Percentiles rank a stretch among this genome's conserved stretches.
phyloP scores from a whole-genome alignment of 2,888 invertebrate species.

The Pseudococcus longispinus region DNA sequence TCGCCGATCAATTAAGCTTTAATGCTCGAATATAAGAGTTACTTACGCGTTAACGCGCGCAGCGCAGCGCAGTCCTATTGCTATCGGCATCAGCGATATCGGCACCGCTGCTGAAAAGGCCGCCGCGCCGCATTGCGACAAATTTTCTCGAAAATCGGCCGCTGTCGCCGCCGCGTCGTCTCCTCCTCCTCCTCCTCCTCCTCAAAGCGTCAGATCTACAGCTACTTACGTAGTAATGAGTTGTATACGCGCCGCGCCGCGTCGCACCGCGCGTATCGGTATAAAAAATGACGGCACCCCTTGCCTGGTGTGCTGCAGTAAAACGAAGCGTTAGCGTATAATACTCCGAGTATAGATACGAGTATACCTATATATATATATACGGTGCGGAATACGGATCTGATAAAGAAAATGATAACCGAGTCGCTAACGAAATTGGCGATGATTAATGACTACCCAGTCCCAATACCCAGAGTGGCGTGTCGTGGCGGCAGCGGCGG shows the following conservation, averaged over 20 bases:
- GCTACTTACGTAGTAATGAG: too few species aligned
- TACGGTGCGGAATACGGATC: neutral
- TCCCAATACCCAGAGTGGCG: too few species aligned
- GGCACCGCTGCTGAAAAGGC: neutral
- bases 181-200: neutral
- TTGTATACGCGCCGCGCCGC: too few species aligned
- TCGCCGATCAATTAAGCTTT: neutral
- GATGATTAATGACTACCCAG: neutral
- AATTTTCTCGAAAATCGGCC: neutral
- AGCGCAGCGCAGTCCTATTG: neutral
- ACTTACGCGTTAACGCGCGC: neutral
- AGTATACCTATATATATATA: too few species aligned
- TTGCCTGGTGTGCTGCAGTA: too few species aligned
- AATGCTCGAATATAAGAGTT: neutral
- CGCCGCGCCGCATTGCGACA: constrained; percentile 9
- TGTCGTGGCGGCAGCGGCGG: too few species aligned
- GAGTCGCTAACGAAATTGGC: neutral
- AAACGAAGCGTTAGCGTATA: too few species aligned
- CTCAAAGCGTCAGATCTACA: neutral
- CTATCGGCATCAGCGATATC: neutral
- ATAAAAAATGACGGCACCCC: too few species aligned
- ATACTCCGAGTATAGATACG: too few species aligned
- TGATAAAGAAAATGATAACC: neutral
- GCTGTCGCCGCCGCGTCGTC: neutral
- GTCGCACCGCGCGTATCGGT: too few species aligned